phyloP scores from a whole-genome alignment of 2,888 invertebrate species.

The Meganola albula region DNA sequence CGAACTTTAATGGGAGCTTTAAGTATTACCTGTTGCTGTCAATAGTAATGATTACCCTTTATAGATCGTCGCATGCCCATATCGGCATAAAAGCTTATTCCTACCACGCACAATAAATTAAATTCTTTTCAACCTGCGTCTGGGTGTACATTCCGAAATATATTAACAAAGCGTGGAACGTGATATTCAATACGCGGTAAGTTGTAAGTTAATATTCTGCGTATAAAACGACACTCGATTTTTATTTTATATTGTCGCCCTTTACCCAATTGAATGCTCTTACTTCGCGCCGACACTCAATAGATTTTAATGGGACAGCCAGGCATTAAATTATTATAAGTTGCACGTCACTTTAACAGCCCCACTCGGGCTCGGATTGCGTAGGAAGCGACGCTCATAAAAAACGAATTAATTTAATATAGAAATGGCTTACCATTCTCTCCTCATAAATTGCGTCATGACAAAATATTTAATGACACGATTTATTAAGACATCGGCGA shows the following conservation, averaged over 20 bases:
- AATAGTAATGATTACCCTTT: neutral
- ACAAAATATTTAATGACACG: slow-evolving; percentile 54
- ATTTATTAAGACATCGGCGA: slow-evolving; percentile 44
- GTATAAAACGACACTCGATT: slow-evolving; percentile 27
- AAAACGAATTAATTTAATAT: slow-evolving; percentile 46
- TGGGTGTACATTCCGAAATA: slow-evolving; percentile 9
- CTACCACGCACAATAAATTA: neutral
- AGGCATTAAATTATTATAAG: slow-evolving; percentile 45
- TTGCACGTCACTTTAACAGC: slow-evolving; percentile 39
- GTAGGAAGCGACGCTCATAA: slow-evolving; percentile 43
- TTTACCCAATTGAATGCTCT: slow-evolving; percentile 44
- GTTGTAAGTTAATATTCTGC: slow-evolving; percentile 35
- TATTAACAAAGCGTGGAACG: slow-evolving; percentile 19
- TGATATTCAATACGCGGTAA: slow-evolving; percentile 33
- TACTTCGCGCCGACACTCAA: slow-evolving; percentile 48
- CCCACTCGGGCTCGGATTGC: slow-evolving; percentile 15
- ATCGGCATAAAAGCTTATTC: neutral
- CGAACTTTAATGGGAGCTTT: neutral
- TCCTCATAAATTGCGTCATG: slow-evolving; percentile 39
- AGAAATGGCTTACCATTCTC: slow-evolving; percentile 36
- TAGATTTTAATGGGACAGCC: slow-evolving; percentile 57
- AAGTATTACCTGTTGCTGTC: neutral
- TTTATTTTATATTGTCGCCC: slow-evolving; percentile 42
- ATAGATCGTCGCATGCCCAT: neutral
- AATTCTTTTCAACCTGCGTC: neutral